Conservation (phyloP, 2,888 invertebrate genomes). For the Rhorus exstirpatorius region DNA sequence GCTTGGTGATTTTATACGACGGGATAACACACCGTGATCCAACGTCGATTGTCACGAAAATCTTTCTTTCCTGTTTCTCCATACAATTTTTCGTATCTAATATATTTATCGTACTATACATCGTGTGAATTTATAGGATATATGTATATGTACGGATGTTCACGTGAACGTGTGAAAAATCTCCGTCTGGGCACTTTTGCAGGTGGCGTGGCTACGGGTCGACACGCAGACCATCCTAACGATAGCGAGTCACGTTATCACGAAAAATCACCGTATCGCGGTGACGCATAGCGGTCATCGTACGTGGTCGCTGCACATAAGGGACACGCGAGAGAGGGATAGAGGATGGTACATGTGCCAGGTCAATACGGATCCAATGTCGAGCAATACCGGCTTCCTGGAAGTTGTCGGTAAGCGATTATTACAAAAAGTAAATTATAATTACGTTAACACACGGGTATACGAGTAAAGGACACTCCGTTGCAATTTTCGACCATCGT, state of each 20-base stretch:
- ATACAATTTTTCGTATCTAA: neutral
- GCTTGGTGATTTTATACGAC: slow-evolving; percentile 3
- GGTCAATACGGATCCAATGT: slow-evolving; percentile 87
- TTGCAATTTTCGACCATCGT: too few relatives aligned
- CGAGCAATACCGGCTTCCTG: slow-evolving; percentile 86
- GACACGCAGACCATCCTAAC: slow-evolving; percentile 87
- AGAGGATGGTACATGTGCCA: slow-evolving; percentile 86
- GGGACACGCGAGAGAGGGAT: slow-evolving; percentile 86
- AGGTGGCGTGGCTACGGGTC: slow-evolving; percentile 87
- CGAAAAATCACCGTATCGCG: slow-evolving; percentile 87
- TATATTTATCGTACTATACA: too few relatives aligned
- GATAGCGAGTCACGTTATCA: slow-evolving; percentile 87
- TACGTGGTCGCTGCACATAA: slow-evolving; percentile 87
- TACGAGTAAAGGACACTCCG: too few relatives aligned
- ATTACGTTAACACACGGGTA: too few relatives aligned
- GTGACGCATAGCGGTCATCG: slow-evolving; percentile 86
- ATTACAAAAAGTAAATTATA: neutral
- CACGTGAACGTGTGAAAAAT: slow-evolving; percentile 64
- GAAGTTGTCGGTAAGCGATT: slow-evolving; percentile 86
- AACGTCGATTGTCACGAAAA: slow-evolving; percentile 24
- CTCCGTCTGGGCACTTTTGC: slow-evolving; percentile 69
- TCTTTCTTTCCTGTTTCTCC: neutral
- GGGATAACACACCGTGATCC: neutral
- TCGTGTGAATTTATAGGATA: neutral
- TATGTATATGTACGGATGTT: slow-evolving; percentile 2